Evolutionary conservation across 2,888 invertebrate genomes (phyloP).

Genomic region (Hedychridium roseum): DNA sequence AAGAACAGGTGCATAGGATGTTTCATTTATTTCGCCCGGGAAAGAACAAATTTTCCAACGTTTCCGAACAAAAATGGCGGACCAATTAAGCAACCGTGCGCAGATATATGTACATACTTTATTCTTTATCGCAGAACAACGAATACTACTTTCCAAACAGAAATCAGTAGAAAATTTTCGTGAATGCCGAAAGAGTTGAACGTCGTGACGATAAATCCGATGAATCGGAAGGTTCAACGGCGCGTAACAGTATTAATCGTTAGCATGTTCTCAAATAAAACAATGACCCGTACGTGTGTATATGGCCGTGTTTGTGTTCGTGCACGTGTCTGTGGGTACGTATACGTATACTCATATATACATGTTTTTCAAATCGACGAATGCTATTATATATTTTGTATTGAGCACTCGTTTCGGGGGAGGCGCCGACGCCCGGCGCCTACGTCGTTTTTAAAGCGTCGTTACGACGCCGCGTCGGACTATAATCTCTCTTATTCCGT

Average conservation of each 20-base stretch:
- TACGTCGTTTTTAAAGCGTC: conserved; percentile 57
- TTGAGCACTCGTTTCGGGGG: conserved; percentile 60
- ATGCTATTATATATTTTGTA: conserved; percentile 62
- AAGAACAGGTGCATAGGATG: no score
- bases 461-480: conserved; percentile 45
- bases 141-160: conserved; percentile 18
- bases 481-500: conserved; percentile 59
- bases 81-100: conserved; percentile 53
- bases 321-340: conserved; percentile 15
- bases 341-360: conserved; percentile 40
- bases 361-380: conserved; percentile 60
- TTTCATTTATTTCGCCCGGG: no score
- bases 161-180: no score
- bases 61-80: conserved; percentile 52
- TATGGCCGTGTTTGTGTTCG: conserved; percentile 14
- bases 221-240: no score
- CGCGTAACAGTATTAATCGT: conserved; percentile 2
- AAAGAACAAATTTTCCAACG: neutral
- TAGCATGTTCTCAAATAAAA: conserved; percentile 45
- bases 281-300: no score
- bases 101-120: conserved; percentile 50
- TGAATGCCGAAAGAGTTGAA: no score
- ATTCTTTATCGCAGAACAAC: conserved; percentile 37
- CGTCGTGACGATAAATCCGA: no score
- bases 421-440: conserved; percentile 58